Base-by-base conservation (phyloP, 1,140 invertebrate species). In the Sogatella furcifera region DNA sequence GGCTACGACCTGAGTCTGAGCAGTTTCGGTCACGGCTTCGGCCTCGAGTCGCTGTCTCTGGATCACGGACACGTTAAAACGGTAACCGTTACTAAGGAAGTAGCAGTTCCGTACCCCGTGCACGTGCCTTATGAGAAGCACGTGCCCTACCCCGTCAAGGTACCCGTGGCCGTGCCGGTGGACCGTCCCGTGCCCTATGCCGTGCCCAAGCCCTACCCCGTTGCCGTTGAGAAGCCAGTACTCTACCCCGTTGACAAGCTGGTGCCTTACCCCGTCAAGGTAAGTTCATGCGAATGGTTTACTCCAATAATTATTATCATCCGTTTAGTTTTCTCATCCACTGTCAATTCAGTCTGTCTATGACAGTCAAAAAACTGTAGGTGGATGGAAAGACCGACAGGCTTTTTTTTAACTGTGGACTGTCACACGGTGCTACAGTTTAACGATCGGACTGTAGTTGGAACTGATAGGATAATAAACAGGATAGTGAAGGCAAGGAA, bases 71-170 rank as follows among this genome's bases (percentile, higher is more conserved):
- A 66, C 5, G 46, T 67, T 28, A 88, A 83, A 70, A 87, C 84
- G 59, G 74, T 87, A 66, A 86, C 84, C 43, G 72, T 87, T 14
- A 78, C 84, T 42, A 88, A 88, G 71, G 82, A 82, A 65, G 78
- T 89, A 1, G 86, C 80, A 54, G 72, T 81, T 0, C 86, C 85
- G 0, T 86, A 87, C 70, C 86, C 85, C 38, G 80, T 77, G 4
- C 63, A 60, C 5, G 83, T 83, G 70, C 60, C 61, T 15, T 58
- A 67, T 13, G 68, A 69, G 34, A 69, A 67, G 64, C 71, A 74
- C 6, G 69, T 72, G 8, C 85, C 84, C 31, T 87, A 87, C 72
- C 74, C 80, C 52, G 85, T 88, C 11, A 65, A 65, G 22, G 62
- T 68, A 2, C 63, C 66, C 1, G 80, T 86, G 17, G 85, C 84